Evolutionary conservation across 2,888 invertebrate genomes (phyloP).

Genomic region (Phengaris arion): DNA sequence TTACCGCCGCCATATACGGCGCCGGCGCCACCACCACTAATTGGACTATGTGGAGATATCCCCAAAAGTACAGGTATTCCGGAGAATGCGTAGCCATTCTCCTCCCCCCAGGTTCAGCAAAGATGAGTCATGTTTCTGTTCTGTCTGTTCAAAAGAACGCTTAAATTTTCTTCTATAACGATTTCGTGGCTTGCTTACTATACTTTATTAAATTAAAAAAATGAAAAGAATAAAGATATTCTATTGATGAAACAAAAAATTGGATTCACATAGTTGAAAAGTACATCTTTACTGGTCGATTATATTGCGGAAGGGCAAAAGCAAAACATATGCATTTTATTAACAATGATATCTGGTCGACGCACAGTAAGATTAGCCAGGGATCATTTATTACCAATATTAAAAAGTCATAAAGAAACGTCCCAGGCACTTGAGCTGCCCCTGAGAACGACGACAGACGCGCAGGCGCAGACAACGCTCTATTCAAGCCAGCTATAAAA

Average conservation of each 20-base stretch:
- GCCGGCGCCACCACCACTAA: slow-evolving; percentile 40
- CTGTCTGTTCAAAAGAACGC: neutral
- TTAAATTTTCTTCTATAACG: neutral
- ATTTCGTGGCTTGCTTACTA: neutral
- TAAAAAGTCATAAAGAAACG: slow-evolving; percentile 19
- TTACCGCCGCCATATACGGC: slow-evolving; percentile 47
- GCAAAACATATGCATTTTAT: neutral
- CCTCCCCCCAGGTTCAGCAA: neutral
- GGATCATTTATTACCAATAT: slow-evolving; percentile 10
- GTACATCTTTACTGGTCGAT: too few species aligned
- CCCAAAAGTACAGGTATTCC: neutral
- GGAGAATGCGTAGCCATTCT: neutral
- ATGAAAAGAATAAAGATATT: neutral
- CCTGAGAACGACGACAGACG: slow-evolving; percentile 10
- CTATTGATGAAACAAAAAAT: too few species aligned
- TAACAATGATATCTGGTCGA: neutral
- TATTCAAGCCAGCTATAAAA: slow-evolving; percentile 21
- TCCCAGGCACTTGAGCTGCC: slow-evolving; percentile 15
- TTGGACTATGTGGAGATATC: slow-evolving; percentile 30
- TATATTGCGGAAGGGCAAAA: too few species aligned
- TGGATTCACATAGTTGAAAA: too few species aligned
- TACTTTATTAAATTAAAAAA: too few species aligned
- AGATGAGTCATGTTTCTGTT: neutral
- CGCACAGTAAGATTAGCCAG: neutral
- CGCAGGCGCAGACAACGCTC: slow-evolving; percentile 14